Evolutionary conservation across 2,797 vertebrate species (phyloP), one percentile per base, ranked within the genome.

Genomic region (Naso thynnoides): DNA sequence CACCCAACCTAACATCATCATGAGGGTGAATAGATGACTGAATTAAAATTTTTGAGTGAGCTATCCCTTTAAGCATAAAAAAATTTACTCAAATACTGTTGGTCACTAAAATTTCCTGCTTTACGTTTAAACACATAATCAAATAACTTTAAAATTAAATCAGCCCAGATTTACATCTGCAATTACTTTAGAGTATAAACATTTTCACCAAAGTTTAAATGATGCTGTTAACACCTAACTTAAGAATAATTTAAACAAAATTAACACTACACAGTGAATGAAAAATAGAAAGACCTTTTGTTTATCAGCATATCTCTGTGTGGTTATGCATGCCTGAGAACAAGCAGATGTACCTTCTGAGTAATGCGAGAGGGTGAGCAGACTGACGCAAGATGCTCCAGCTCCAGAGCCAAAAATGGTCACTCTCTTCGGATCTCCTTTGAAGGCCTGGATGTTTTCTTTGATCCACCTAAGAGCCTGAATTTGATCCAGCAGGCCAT

Each of bases 401-500:
- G 98, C 98, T 0, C 98, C 98, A 0, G 97, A 99, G 70, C 98
- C 97, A 87, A 99, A 99, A 76, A 99, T 96, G 77, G 98, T 99
- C 59, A 99, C 97, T 77, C 98, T 94, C 88, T 97, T 97, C 1
- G 97, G 96, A 78, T 99, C 98, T 54, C 98, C 98, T 77, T 97
- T 98, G 19, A 99, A 99, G 47, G 96, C 95, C 56, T 96, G 96
- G 74, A 97, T 97, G 62, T 99, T 99, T 91, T 99, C 97, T 91
- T 97, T 97, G 64, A 99, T 96, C 98, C 98, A 99, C 19, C 98
- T 91, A 63, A 99, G 93, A 14, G 97, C 98, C 75, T 99, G 98
- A 71, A 99, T 99, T 92, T 99, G 98, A 78, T 99, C 98, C 93
- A 99, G 92, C 58, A 99, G 92, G 11, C 98, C 98, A 1, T 99